These are phyloP conservation scores for Dermolepida albohirtum DNA, from an alignment of 2,888 invertebrate genomes.

Conservation along the genomic window DNA sequence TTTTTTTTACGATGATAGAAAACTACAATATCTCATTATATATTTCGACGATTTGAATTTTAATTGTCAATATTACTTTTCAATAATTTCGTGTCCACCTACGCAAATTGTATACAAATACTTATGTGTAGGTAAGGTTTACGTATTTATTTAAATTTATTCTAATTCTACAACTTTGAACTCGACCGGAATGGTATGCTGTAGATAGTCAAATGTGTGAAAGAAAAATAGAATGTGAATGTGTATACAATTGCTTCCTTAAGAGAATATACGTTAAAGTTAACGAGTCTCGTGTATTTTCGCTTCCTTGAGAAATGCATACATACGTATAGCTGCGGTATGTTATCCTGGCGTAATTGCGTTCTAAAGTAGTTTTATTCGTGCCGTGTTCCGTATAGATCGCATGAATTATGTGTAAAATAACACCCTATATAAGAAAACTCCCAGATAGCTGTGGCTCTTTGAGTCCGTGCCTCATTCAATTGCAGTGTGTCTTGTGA, in stretches of 20 bases:
- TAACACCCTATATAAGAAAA: slow-evolving; percentile 6
- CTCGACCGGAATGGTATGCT: slow-evolving; percentile 16
- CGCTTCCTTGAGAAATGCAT: slow-evolving; percentile 21
- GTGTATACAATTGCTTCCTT: slow-evolving; percentile 26
- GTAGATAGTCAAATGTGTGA: slow-evolving; percentile 22
- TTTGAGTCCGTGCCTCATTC: slow-evolving; percentile 5
- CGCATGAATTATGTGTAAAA: slow-evolving; percentile 23
- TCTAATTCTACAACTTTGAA: slow-evolving; percentile 18
- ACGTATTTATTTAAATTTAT: slow-evolving; percentile 15
- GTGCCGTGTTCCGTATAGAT: slow-evolving; percentile 12
- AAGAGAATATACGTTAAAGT: slow-evolving; percentile 19
- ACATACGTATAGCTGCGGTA: not conserved
- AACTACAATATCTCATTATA: no score
- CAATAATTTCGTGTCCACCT: no score
- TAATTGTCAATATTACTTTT: no score
- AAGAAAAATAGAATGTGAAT: slow-evolving; percentile 9
- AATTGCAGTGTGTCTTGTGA: slow-evolving; percentile 11
- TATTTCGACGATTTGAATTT: no score
- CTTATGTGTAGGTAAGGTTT: no score
- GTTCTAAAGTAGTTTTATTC: slow-evolving; percentile 12
- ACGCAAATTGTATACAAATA: no score
- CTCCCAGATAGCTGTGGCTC: not conserved
- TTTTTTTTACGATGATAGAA: no score
- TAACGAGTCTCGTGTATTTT: slow-evolving; percentile 15
- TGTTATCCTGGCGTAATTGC: slow-evolving; percentile 17